Conservation (phyloP, 2,113 vertebrate genomes). For the Chaetura pelagica region DNA sequence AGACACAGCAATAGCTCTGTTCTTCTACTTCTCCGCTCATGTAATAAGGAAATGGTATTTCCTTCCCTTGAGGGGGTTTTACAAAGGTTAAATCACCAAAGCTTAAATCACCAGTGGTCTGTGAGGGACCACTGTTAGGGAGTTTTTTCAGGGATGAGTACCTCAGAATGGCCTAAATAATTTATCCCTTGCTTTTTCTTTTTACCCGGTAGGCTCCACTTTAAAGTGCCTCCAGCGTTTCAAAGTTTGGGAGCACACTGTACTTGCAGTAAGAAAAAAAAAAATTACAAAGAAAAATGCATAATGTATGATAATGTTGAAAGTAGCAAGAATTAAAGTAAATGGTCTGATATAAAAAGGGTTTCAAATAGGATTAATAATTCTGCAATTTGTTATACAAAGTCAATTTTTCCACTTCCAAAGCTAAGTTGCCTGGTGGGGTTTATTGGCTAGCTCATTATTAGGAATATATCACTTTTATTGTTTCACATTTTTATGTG, state of each 20-base stretch:
- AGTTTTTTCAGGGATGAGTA: background rate
- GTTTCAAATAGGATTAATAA: constrained; percentile 78
- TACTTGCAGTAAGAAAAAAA: constrained; percentile 36
- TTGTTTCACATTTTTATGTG: constrained; percentile 80
- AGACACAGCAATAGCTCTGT: background rate
- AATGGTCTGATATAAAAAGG: constrained; percentile 75
- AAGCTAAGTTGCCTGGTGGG: constrained; percentile 75
- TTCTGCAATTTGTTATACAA: constrained; percentile 79
- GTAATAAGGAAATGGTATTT: background rate
- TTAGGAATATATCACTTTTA: constrained; percentile 80
- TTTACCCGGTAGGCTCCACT: constrained; percentile 30
- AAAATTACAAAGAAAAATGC: constrained; percentile 68
- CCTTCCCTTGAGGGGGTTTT: background rate
- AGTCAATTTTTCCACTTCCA: constrained; percentile 77
- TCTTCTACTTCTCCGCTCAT: background rate
- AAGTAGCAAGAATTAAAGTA: constrained; percentile 77
- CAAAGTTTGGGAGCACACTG: constrained; percentile 56
- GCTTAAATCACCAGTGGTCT: constrained; percentile 15
- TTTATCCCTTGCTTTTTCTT: constrained; percentile 19
- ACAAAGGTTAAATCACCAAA: constrained; percentile 9
- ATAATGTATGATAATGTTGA: constrained; percentile 76
- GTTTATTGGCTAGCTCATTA: constrained; percentile 78
- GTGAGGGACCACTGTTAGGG: background rate
- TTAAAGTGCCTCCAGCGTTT: constrained; percentile 53
- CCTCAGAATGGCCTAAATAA: constrained; percentile 42